phyloP scores from a whole-genome alignment of 37 sponge, comb jelly and placozoan genomes.

The Axinella damicornis region DNA sequence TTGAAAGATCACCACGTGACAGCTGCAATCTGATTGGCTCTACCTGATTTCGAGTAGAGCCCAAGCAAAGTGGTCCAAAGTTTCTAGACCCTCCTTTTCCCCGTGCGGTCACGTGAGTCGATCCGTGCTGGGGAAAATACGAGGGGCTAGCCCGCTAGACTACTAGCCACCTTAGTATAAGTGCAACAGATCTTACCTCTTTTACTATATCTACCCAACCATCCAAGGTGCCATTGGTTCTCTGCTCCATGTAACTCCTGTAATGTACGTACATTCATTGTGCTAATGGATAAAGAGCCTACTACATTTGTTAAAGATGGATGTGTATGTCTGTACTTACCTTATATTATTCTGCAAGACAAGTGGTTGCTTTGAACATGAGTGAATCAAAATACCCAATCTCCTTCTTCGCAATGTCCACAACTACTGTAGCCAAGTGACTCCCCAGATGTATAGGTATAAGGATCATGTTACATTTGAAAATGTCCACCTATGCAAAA shows the following conservation, averaged over 20 bases:
- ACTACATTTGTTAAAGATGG: not conserved
- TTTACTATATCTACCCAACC: conserved; percentile 50
- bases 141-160: too few relatives aligned
- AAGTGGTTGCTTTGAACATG: conserved; percentile 62
- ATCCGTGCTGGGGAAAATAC: too few relatives aligned
- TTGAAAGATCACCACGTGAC: too few relatives aligned
- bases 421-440: conserved; percentile 88
- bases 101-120: too few relatives aligned
- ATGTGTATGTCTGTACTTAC: not conserved
- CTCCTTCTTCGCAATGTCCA: conserved; percentile 66
- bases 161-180: not conserved
- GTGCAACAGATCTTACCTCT: conserved; percentile 38
- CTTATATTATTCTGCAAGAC: conserved; percentile 55
- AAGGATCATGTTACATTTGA: conserved; percentile 71
- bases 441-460: conserved; percentile 90
- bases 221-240: conserved; percentile 38
- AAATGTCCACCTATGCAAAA: conserved; percentile 75
- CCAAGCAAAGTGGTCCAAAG: too few relatives aligned
- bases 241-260: conserved; percentile 70
- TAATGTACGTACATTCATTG: not conserved
- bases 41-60: too few relatives aligned
- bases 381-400: conserved; percentile 90
- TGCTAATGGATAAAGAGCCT: not conserved
- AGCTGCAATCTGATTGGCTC: too few relatives aligned
- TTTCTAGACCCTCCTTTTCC: too few relatives aligned